Percentiles rank a stretch among this genome's conserved stretches.
Conservation (phyloP, 2,113 vertebrate species). For the Bombycilla garrulus region DNA sequence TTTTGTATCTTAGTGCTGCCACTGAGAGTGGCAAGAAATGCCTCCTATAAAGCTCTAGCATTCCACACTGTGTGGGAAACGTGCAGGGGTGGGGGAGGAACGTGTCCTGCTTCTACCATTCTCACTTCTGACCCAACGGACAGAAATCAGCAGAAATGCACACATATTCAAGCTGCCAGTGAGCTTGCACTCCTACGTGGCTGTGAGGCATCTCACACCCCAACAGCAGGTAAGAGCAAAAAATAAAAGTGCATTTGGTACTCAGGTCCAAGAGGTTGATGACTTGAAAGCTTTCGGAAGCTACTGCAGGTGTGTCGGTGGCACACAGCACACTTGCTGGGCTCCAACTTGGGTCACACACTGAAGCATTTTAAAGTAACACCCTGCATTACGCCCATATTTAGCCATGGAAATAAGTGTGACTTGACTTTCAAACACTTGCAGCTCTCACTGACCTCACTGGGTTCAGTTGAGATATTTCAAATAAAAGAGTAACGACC, state of each 20-base stretch:
- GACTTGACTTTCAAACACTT: background rate
- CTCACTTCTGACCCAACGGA: background rate
- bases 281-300: background rate
- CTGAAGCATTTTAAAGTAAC: background rate
- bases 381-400: background rate
- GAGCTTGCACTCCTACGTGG: rapidly evolving
- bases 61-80: background rate
- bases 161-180: background rate
- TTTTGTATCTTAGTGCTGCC: background rate
- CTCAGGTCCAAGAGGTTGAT: background rate
- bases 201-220: background rate
- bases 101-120: background rate
- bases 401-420: constrained; percentile 29
- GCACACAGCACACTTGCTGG: background rate
- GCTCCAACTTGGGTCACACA: background rate
- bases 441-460: background rate
- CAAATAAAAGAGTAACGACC: constrained; percentile 8
- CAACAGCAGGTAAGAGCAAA: background rate
- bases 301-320: background rate
- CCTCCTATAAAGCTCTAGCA: background rate
- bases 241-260: background rate
- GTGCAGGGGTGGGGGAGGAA: rapidly evolving
- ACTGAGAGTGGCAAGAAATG: background rate
- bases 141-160: background rate
- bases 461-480: background rate